A percentile compares a stretch with the other conserved stretches of the same genome.
Evolutionary conservation across 2,113 vertebrate species (phyloP).

Genomic region (Aptenodytes forsteri): DNA sequence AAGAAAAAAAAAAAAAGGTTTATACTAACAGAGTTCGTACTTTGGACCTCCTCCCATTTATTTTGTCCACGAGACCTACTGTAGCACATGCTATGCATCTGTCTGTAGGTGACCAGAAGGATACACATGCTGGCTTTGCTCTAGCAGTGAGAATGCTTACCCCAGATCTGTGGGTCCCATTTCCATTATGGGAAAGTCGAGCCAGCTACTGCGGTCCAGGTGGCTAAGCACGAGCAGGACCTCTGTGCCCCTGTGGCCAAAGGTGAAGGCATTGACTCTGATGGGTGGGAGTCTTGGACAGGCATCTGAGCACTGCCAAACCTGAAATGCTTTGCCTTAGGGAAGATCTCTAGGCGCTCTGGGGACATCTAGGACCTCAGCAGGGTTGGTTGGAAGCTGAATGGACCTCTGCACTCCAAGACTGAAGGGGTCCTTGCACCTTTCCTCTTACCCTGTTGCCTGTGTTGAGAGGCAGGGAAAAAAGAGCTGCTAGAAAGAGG

Average conservation of each 20-base stretch:
- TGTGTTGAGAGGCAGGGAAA: neutral
- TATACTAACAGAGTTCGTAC: neutral
- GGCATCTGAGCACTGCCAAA: neutral
- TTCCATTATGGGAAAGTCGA: neutral
- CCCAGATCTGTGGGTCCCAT: neutral
- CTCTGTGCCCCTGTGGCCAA: neutral
- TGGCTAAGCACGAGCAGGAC: neutral
- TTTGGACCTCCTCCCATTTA: neutral
- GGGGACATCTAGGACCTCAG: neutral
- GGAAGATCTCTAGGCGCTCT: neutral
- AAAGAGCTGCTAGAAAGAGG: neutral
- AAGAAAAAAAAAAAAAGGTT: neutral
- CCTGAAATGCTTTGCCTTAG: neutral
- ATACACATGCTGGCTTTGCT: accelerated
- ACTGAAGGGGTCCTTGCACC: neutral
- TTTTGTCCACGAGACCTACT: neutral
- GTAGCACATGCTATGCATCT: neutral
- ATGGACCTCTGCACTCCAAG: neutral
- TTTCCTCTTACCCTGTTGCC: neutral
- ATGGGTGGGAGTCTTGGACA: too few species aligned
- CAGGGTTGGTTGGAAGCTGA: neutral
- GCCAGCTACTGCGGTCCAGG: accelerated
- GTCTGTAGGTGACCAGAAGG: neutral
- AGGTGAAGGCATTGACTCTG: neutral
- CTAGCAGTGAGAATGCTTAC: neutral